These are phyloP conservation scores for Acromyrmex echinatior DNA, from an alignment of 1,140 invertebrate species.

Conservation along the genomic window DNA sequence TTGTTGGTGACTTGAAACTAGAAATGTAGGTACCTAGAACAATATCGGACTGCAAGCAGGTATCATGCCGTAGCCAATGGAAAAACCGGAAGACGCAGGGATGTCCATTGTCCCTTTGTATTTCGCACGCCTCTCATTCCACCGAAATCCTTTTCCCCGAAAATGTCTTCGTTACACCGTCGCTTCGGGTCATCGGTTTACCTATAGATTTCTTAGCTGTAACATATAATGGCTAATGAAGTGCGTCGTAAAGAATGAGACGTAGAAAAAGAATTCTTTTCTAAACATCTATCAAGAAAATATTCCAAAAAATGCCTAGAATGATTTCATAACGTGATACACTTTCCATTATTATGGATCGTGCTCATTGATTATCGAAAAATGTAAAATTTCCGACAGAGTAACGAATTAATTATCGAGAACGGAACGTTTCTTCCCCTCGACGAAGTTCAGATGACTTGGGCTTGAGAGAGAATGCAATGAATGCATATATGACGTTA, in stretches of 20 bases:
- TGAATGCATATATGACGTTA: neutral
- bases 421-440: neutral
- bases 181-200: neutral
- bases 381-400: neutral
- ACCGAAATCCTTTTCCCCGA: slow-evolving; percentile 33
- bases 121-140: neutral
- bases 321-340: neutral
- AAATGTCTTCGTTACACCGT: slow-evolving; percentile 53
- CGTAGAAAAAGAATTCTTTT: slow-evolving; percentile 1
- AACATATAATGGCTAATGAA: slow-evolving; percentile 29
- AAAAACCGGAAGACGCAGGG: slow-evolving; percentile 59
- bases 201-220: slow-evolving; percentile 23
- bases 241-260: neutral
- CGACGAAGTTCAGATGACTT: neutral
- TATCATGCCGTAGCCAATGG: slow-evolving; percentile 37
- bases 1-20: slow-evolving; percentile 25
- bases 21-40: slow-evolving; percentile 42
- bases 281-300: neutral
- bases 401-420: neutral
- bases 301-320: neutral
- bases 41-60: slow-evolving; percentile 7
- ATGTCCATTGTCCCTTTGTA: slow-evolving; percentile 58
- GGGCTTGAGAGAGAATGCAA: neutral
- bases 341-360: neutral
- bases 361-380: slow-evolving; percentile 7